A percentile compares a stretch with the other conserved stretches of the same genome.
These are phyloP conservation scores for Crenuchus spilurus DNA, from an alignment of 2,797 vertebrate species.

Conservation along the genomic window DNA sequence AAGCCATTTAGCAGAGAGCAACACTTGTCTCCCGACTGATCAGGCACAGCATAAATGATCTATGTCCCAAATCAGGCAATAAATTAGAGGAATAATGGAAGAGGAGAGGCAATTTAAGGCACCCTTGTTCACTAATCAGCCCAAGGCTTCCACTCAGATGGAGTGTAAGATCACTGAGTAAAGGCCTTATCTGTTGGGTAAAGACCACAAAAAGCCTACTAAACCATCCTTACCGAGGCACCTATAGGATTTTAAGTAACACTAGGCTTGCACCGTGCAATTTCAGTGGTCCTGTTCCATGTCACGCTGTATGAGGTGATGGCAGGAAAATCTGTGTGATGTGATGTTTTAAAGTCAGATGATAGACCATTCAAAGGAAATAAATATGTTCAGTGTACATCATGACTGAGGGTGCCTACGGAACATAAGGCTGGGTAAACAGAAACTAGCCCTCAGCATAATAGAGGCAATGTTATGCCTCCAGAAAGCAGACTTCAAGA, in stretches of 20 bases:
- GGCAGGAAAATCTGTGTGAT: no score
- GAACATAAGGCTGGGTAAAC: no score
- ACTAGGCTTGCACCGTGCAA: no score
- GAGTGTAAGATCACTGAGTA: conserved; percentile 23
- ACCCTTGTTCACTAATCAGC: conserved; percentile 46
- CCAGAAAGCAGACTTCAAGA: no score
- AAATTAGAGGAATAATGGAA: conserved; percentile 52
- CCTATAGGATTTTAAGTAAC: neutral
- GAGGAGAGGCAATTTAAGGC: conserved; percentile 49
- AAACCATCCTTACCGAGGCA: conserved; percentile 11
- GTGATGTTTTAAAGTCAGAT: no score
- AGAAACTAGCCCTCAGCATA: no score
- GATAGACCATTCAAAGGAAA: no score
- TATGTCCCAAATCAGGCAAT: conserved; percentile 53
- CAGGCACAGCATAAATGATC: conserved; percentile 45
- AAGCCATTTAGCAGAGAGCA: conserved; percentile 46
- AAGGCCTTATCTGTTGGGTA: neutral
- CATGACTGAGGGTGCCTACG: no score
- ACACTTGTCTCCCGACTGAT: conserved; percentile 44
- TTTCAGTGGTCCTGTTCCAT: no score
- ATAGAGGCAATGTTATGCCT: no score
- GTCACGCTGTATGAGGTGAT: no score
- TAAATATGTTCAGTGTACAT: no score
- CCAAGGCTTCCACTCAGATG: conserved; percentile 16
- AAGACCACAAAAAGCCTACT: neutral